Conservation (phyloP, 2,888 invertebrate species). For the Coelopa pilipes region DNA sequence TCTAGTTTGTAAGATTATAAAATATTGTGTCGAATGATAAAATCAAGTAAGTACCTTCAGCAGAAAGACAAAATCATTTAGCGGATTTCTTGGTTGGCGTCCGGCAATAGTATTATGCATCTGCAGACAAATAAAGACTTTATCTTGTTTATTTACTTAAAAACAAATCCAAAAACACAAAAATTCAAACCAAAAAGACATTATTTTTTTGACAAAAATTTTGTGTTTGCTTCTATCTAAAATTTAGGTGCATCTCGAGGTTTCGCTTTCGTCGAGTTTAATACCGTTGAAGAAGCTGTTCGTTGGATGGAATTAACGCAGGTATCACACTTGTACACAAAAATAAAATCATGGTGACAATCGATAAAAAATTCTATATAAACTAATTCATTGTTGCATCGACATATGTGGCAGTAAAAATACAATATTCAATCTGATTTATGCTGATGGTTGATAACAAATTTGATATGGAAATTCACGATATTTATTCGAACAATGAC, state of each 20-base stretch:
- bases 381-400: conserved; percentile 14
- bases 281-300: conserved; percentile 85
- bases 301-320: conserved; percentile 93
- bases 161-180: conserved; percentile 40
- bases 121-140: conserved; percentile 30
- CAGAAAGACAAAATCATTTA: conserved; percentile 8
- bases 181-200: conserved; percentile 50
- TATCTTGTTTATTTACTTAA: conserved; percentile 27
- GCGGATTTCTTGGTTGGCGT: conserved; percentile 24
- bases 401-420: not conserved
- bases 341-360: conserved; percentile 26
- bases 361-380: conserved; percentile 5
- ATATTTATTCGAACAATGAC: no score
- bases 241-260: conserved; percentile 91
- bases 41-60: conserved; percentile 37
- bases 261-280: conserved; percentile 94
- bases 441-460: no score
- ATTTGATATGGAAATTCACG: no score
- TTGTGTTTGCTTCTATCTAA: conserved; percentile 73
- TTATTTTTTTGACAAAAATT: conserved; percentile 67
- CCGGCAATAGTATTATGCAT: conserved; percentile 39
- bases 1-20: conserved; percentile 11
- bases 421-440: no score
- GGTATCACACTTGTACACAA: conserved; percentile 55
- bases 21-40: not conserved